A percentile compares a stretch with the other conserved stretches of the same genome.
Conservation (phyloP, 30 jellyfish, hydroid and myxozoan species). For the Chrysaora quinquecirrha region DNA sequence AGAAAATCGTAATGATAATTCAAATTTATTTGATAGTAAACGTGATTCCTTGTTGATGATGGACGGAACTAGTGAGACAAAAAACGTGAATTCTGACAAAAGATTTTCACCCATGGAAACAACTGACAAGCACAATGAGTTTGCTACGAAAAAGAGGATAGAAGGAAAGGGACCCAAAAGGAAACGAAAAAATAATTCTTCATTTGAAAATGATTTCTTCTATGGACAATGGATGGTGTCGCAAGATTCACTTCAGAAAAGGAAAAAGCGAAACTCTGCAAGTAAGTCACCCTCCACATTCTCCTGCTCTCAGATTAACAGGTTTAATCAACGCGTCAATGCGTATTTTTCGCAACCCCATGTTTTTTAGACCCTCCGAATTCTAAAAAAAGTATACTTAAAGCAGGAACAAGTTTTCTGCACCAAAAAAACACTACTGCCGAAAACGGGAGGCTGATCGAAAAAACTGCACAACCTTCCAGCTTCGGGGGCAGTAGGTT, state of each 20-base stretch:
- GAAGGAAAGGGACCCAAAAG: not conserved
- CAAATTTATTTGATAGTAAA: not conserved
- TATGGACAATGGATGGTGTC: constrained; percentile 40
- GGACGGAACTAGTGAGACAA: not conserved
- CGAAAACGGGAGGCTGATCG: no score
- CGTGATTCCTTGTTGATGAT: not conserved
- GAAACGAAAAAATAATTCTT: constrained; percentile 27
- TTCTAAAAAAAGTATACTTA: no score
- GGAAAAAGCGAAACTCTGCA: constrained; percentile 26
- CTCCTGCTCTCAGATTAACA: no score
- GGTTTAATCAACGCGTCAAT: no score
- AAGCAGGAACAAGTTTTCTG: no score
- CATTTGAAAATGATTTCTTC: constrained; percentile 33
- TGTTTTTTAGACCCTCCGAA: no score
- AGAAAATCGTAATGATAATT: no score
- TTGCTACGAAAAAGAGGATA: not conserved
- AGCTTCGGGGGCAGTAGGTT: no score
- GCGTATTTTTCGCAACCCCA: no score
- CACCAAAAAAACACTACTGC: no score
- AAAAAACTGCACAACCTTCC: no score
- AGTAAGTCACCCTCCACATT: no score
- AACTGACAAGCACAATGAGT: not conserved
- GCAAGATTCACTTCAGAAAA: not conserved
- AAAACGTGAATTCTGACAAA: not conserved
- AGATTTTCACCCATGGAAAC: not conserved